These are phyloP conservation scores for Lepidurus couesii DNA, from an alignment of 1,140 invertebrate species.

Conservation along the genomic window DNA sequence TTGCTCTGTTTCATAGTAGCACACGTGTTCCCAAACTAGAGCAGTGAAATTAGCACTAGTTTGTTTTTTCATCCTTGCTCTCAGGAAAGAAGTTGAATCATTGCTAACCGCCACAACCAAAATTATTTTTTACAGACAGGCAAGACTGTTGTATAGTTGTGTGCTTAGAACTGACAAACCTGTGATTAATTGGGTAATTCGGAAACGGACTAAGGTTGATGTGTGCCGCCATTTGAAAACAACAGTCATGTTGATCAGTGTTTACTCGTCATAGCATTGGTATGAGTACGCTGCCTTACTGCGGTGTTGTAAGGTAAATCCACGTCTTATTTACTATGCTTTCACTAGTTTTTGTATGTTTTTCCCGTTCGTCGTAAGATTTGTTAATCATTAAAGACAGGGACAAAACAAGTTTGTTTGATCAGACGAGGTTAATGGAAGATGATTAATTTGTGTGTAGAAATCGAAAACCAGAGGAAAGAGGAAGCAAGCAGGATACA, in stretches of 20 bases:
- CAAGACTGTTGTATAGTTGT: neutral
- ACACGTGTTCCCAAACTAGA: neutral
- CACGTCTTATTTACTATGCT: neutral
- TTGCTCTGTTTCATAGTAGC: neutral
- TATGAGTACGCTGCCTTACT: conserved; percentile 15
- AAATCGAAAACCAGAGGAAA: neutral
- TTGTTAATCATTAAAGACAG: neutral
- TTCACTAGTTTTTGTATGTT: neutral
- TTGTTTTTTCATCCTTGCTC: neutral
- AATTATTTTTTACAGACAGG: neutral
- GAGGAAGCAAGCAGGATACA: neutral
- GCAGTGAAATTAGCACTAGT: neutral
- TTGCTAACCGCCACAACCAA: neutral
- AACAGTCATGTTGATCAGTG: neutral
- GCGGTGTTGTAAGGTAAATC: conserved; percentile 6
- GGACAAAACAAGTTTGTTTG: neutral
- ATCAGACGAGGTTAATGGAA: neutral
- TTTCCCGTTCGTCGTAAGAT: neutral
- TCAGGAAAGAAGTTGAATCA: neutral
- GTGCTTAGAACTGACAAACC: neutral
- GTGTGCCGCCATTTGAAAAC: neutral
- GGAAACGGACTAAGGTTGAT: neutral
- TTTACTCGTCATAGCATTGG: neutral
- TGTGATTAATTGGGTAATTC: neutral
- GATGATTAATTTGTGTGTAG: neutral